These are phyloP conservation scores for Cheilosia impressa DNA, from an alignment of 2,888 invertebrate species.

Conservation along the genomic window DNA sequence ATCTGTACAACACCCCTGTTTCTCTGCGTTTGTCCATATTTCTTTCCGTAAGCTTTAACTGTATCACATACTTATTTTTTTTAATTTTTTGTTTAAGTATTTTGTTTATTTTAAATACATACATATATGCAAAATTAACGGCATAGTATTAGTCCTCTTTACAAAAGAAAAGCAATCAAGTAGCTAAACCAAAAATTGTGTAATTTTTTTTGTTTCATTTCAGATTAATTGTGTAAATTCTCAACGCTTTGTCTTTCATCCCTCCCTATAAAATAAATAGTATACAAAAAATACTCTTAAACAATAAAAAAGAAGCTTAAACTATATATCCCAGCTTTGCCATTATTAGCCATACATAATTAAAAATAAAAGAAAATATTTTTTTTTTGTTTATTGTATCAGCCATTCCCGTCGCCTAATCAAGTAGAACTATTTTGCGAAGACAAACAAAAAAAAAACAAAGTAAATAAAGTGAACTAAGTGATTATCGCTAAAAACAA, in stretches of 20 bases:
- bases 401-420: conserved; percentile 73
- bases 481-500: conserved; percentile 69
- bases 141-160: conserved; percentile 60
- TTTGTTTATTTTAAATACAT: conserved; percentile 36
- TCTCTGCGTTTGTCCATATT: conserved; percentile 45
- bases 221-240: conserved; percentile 82
- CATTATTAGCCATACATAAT: conserved; percentile 74
- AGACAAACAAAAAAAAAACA: conserved; percentile 32
- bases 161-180: conserved; percentile 56
- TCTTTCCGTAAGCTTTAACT: conserved; percentile 63
- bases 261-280: conserved; percentile 69
- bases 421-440: conserved; percentile 69
- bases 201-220: conserved; percentile 82
- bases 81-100: conserved; percentile 36
- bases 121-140: conserved; percentile 53
- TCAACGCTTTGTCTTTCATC: conserved; percentile 77
- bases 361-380: conserved; percentile 48
- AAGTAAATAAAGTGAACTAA: conserved; percentile 46
- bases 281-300: conserved; percentile 66
- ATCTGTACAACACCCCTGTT: conserved; percentile 33
- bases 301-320: conserved; percentile 68
- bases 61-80: conserved; percentile 32
- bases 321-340: conserved; percentile 76
- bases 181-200: conserved; percentile 76
- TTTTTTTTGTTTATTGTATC: conserved; percentile 70